Evolutionary conservation across 23 tunicate genomes (phyloP).

Genomic region (Styela clava): DNA sequence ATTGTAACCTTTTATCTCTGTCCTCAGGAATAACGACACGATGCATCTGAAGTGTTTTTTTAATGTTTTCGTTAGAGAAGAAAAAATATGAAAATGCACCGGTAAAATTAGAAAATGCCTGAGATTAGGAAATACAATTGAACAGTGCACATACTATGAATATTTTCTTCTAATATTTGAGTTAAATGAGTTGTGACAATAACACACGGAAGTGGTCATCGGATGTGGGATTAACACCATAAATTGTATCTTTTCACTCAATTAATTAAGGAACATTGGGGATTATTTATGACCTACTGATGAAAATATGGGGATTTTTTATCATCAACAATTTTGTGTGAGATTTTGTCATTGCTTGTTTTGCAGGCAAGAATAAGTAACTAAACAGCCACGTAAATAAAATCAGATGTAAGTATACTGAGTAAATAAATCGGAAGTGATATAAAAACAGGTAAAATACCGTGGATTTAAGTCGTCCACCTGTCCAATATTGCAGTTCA

Average conservation of each 20-base stretch:
- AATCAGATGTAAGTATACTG: too few species aligned
- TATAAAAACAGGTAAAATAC: background rate
- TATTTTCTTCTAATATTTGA: background rate
- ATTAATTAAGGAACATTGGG: background rate
- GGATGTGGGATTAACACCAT: background rate
- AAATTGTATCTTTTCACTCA: background rate
- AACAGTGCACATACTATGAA: background rate
- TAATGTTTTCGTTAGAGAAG: background rate
- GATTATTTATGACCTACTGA: too few species aligned
- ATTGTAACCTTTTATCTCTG: background rate
- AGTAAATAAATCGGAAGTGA: background rate
- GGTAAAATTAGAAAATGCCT: too few species aligned
- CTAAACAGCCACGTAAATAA: too few species aligned
- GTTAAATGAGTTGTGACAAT: too few species aligned
- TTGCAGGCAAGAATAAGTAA: too few species aligned
- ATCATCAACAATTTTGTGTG: too few species aligned
- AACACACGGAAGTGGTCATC: background rate
- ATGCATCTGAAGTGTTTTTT: background rate
- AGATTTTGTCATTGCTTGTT: background rate
- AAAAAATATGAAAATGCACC: too few species aligned
- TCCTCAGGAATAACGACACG: background rate
- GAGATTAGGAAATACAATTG: too few species aligned
- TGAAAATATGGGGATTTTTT: too few species aligned
- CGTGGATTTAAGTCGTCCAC: slow-evolving; percentile 7
- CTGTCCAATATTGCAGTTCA: background rate